phyloP scores from a whole-genome alignment of 2,797 vertebrate species.

The Eremophila alpestris region DNA sequence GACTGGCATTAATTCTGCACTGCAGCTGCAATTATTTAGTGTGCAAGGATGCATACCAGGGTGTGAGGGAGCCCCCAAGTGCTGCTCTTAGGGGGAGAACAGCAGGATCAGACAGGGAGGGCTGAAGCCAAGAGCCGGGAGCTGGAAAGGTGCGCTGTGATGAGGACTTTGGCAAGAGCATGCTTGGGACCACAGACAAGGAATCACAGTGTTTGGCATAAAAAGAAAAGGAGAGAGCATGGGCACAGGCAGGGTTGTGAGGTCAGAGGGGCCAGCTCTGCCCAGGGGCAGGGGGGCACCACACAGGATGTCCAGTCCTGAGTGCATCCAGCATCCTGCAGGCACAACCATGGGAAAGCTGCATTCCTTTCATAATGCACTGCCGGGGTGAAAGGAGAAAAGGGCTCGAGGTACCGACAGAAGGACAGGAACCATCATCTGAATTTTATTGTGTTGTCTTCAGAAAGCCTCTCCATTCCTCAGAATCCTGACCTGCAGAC shows the following conservation, averaged over 20 bases:
- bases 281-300: accelerated
- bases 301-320: accelerated
- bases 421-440: neutral
- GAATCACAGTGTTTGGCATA: neutral
- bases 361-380: neutral
- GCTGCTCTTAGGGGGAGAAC: neutral
- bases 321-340: neutral
- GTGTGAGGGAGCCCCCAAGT: neutral
- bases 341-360: neutral
- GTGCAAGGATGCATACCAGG: neutral
- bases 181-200: neutral
- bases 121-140: neutral
- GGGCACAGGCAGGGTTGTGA: neutral
- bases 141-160: accelerated
- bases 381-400: neutral
- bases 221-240: accelerated
- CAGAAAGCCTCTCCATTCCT: neutral
- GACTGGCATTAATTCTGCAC: neutral
- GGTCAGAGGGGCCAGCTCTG: neutral
- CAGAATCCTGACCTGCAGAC: neutral
- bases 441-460: neutral
- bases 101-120: accelerated
- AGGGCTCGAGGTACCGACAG: accelerated
- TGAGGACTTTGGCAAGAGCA: neutral
- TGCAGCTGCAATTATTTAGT: neutral